Percentiles rank a stretch among this genome's conserved stretches.
phyloP scores from a whole-genome alignment of 1,140 invertebrate species.

The Maniola jurtina region DNA sequence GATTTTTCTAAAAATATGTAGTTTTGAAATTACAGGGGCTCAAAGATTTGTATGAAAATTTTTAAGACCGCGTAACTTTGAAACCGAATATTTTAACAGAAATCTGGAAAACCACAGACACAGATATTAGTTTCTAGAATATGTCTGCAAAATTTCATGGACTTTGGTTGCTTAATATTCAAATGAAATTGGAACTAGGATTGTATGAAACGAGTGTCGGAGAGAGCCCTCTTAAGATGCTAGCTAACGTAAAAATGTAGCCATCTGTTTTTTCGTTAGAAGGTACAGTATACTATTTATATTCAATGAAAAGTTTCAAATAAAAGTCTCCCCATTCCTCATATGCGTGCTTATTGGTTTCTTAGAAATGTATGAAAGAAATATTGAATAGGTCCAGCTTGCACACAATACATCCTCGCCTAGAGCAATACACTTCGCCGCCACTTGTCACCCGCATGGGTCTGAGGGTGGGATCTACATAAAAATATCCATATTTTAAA shows the following conservation, averaged over 20 bases:
- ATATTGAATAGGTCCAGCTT: constrained; percentile 54
- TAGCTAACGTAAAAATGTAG: background rate
- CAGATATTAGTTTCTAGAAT: too few relatives aligned
- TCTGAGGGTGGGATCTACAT: constrained; percentile 66
- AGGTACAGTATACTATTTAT: constrained; percentile 1
- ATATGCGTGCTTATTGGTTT: constrained; percentile 33
- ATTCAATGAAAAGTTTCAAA: constrained; percentile 18
- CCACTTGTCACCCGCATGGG: constrained; percentile 66
- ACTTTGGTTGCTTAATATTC: too few relatives aligned
- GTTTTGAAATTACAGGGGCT: too few relatives aligned
- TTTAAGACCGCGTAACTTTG: too few relatives aligned
- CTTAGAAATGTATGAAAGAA: constrained; percentile 41
- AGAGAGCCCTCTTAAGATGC: too few relatives aligned
- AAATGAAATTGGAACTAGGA: too few relatives aligned
- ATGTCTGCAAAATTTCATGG: too few relatives aligned
- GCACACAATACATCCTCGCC: constrained; percentile 51
- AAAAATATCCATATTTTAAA: constrained; percentile 77
- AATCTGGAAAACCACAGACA: too few relatives aligned
- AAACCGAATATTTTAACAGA: too few relatives aligned
- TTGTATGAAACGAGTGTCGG: too few relatives aligned
- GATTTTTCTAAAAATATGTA: too few relatives aligned
- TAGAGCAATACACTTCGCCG: constrained; percentile 45
- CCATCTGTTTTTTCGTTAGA: background rate
- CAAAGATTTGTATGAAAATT: too few relatives aligned
- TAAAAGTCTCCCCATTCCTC: constrained; percentile 18